Conservation (phyloP, 2,113 vertebrate species). For the Pelvicachromis taeniatus region DNA sequence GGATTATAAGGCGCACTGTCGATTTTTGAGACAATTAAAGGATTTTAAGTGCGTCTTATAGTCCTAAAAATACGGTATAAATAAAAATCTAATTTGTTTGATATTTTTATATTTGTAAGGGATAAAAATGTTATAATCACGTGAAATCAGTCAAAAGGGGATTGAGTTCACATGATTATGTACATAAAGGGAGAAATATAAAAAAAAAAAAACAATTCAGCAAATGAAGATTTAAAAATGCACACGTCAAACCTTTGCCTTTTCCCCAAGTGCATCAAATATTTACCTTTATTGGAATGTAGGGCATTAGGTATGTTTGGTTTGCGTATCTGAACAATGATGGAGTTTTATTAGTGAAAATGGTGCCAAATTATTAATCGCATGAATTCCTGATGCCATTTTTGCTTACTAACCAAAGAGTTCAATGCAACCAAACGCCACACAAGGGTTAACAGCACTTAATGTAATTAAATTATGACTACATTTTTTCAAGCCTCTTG, state of each 20-base stretch:
- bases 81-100: neutral
- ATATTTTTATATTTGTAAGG: neutral
- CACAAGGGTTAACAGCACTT: neutral
- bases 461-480: neutral
- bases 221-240: neutral
- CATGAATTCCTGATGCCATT: neutral
- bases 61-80: neutral
- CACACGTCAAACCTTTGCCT: neutral
- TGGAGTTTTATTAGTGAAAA: too few relatives aligned
- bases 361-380: too few relatives aligned
- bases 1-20: neutral
- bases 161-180: neutral
- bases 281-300: neutral
- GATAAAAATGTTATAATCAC: neutral
- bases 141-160: neutral
- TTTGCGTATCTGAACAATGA: neutral
- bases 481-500: neutral
- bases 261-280: neutral
- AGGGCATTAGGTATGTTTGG: neutral
- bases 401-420: neutral
- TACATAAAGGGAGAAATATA: neutral
- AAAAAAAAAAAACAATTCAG: neutral
- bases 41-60: neutral
- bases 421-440: neutral
- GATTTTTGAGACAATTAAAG: neutral